Evolutionary conservation across 2,888 invertebrate species (phyloP), one percentile per base, ranked within the genome.

Genomic region (Proisotoma minuta): DNA sequence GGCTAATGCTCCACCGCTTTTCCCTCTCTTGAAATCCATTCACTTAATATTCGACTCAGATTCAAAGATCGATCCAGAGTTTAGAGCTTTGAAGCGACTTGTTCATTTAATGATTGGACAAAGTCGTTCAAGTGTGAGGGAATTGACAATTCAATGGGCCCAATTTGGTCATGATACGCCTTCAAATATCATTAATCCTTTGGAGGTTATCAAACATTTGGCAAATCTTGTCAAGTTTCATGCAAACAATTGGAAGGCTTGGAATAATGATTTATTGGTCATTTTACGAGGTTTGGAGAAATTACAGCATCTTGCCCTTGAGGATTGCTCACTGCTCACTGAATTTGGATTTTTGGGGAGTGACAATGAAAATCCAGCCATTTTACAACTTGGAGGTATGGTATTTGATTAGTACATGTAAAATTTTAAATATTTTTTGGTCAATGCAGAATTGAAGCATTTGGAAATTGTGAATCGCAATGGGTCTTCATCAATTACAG

Each of bases 101-200:
- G 2, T 54, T 5, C n/a, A 22, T 10, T 22, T 54, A 23, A 27
- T 54, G 54, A 18, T 54, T 26, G 34, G 54, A 8, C 18, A 20
- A 22, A 12, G 4, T 22, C 3, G 54, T 22, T 12, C 28, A 22
- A 28, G 39, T 3, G 40, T 54, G 34, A 54, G 23, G 12, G 39
- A 54, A 22, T 22, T 54, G 40, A 4, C 2, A 4, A 2, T 54
- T 23, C 34, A 39, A n/a, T 54, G 54, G 54, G 15, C 54, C 10
- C 40, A 34, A 3, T 54, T 39, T 54, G 54, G 54, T 5, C 28
- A 54, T 54, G 40, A 54, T 22, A 54, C 54, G 5, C 54, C 54
- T 4, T 23, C 39, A 5, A 40, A 54, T 54, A 24, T 39, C 5
- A 39, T 54, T 22, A 10, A 18, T 18, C 27, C 40, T 18, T 5